Percentiles rank a stretch among this genome's conserved stretches.
phyloP scores from a whole-genome alignment of 2,113 vertebrate genomes.

The Protobothrops flavoviridis region DNA sequence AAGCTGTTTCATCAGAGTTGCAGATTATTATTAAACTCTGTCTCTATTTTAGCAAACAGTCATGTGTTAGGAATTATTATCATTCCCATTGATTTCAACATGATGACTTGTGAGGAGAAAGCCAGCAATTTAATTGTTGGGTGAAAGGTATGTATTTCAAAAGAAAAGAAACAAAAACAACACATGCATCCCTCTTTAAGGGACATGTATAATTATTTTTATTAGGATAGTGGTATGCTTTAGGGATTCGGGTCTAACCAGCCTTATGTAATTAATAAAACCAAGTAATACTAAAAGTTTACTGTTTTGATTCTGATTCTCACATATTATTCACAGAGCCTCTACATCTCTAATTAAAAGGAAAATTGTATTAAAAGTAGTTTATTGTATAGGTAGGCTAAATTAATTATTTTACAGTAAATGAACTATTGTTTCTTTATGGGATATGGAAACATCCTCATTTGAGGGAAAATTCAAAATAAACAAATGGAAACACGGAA shows the following conservation, averaged over 20 bases:
- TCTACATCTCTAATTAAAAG: not conserved
- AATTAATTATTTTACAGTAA: not conserved
- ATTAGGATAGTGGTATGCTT: not conserved
- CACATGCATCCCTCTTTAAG: not conserved
- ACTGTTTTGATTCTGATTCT: not conserved
- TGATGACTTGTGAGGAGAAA: not conserved
- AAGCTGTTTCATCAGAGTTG: not conserved
- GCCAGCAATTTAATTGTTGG: not conserved
- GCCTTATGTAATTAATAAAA: not conserved
- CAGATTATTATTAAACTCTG: not conserved
- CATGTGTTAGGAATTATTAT: not conserved
- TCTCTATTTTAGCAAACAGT: not conserved
- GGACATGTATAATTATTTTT: not conserved
- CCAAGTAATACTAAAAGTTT: not conserved
- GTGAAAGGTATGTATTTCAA: not conserved
- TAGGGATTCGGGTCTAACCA: not conserved
- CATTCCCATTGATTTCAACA: not conserved
- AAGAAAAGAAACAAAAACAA: not conserved
- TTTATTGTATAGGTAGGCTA: not conserved
- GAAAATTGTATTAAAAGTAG: not conserved
- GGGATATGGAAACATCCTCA: not conserved
- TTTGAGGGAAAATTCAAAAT: not conserved
- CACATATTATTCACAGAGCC: not conserved
- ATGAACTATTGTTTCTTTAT: not conserved
- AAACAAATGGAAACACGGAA: not conserved